Percentiles rank a stretch among this genome's conserved stretches.
These are phyloP conservation scores for Pharmacophagus antenor DNA, from an alignment of 2,888 invertebrate species.

Conservation along the genomic window DNA sequence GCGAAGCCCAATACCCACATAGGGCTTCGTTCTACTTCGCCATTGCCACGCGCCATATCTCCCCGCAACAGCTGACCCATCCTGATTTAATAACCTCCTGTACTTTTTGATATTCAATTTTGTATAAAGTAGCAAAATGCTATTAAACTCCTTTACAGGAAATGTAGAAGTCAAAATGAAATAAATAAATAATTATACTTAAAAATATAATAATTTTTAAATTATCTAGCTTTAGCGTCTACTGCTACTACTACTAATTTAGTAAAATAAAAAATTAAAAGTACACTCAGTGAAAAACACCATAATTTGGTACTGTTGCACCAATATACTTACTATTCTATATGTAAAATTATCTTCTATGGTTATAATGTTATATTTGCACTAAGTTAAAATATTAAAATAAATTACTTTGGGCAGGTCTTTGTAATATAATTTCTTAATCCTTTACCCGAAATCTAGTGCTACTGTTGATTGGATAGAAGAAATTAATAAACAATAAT, in stretches of 20 bases:
- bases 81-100: conserved; percentile 61
- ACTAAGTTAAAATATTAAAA: no score
- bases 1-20: conserved; percentile 62
- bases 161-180: neutral
- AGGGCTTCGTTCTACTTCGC: conserved; percentile 62
- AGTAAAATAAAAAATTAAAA: no score
- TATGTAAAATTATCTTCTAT: no score
- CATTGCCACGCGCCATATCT: conserved; percentile 45
- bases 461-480: neutral
- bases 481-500: neutral
- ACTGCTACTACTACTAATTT: no score
- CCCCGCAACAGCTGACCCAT: conserved; percentile 63
- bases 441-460: neutral
- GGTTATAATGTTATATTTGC: no score
- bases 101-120: conserved; percentile 46
- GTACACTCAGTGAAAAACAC: no score
- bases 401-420: no score
- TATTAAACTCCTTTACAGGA: conserved; percentile 4
- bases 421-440: neutral
- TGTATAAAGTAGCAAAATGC: conserved; percentile 6
- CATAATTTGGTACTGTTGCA: no score
- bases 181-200: neutral
- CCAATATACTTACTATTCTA: no score
- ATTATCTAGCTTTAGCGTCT: no score
- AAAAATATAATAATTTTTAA: no score